Evolutionary conservation across 2,888 invertebrate species (phyloP), one percentile per base, ranked within the genome.

Genomic region (Diadromus collaris): DNA sequence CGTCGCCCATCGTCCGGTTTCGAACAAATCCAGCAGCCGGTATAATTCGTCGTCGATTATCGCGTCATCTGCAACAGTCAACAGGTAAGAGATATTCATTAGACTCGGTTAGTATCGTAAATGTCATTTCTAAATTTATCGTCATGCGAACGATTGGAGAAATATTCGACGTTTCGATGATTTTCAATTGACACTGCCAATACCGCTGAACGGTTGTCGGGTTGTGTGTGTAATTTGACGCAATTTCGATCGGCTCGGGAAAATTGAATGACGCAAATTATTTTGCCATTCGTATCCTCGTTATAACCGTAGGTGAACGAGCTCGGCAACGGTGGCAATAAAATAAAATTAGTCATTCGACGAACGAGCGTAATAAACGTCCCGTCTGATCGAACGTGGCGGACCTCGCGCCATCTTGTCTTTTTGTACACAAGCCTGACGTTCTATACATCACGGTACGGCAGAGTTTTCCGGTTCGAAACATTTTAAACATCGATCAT

Each of bases 1-100:
- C 13, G 10, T 34, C 63, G 56, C 63, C 60, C 67, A 67, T 75
- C 21, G 24, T 63, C 34, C 21, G 16, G 19, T 67, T 48, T 34
- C 32, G 10, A 6, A 38, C 41, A 27, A 32, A 65, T 24, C 27
- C 24, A 24, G 2, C 27, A 27, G 16, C n/a, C n/a, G 21, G n/a
- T 46, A n/a, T n/a, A 41, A 27, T 9, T 29, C 16, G n/a, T n/a
- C n/a, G 29, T 32, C 48, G 27, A 7, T 58, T 9, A 46, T 64
- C 51, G 51, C 13, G 34, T 46, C 9, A 48, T 74, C 73, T 74
- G 58, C 13, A 74, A 74, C 73, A 74, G 44, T 58, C 24, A 73
- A 34, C 19, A 7, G 27, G 16, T 24, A 54, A 27, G 16, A n/a
- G 13, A 24, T 27, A 29, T 29, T 54, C 27, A n/a, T 24, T 51